Evolutionary conservation across 2,888 invertebrate genomes (phyloP).

Genomic region (Conchocele bisecta): DNA sequence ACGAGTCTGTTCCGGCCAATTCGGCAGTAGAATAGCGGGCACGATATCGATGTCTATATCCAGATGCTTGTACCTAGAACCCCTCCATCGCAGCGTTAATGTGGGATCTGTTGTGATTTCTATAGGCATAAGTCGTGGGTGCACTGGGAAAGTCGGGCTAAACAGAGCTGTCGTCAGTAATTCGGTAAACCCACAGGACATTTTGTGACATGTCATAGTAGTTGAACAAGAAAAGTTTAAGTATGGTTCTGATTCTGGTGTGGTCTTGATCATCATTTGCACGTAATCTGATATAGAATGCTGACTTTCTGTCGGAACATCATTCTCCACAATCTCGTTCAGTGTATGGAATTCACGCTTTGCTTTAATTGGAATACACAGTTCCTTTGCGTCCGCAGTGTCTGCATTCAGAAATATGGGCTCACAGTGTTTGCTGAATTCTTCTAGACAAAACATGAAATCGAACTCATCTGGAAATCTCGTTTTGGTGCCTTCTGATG

Average conservation of each 20-base stretch:
- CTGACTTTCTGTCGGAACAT: not conserved
- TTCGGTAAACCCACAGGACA: conserved; percentile 32
- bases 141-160: conserved; percentile 29
- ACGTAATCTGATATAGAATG: conserved; percentile 42
- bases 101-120: conserved; percentile 42
- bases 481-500: conserved; percentile 52
- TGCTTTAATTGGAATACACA: too few relatives aligned
- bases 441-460: conserved; percentile 47
- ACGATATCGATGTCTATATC: conserved; percentile 47
- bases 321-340: not conserved
- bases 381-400: not conserved
- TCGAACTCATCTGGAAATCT: conserved; percentile 48
- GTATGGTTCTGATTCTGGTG: conserved; percentile 4
- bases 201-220: conserved; percentile 27
- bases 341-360: too few relatives aligned
- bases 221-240: conserved; percentile 9
- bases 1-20: conserved; percentile 33
- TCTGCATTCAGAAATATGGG: conserved; percentile 23
- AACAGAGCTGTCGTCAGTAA: conserved; percentile 28
- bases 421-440: conserved; percentile 25
- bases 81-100: conserved; percentile 35
- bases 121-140: conserved; percentile 22
- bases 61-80: conserved; percentile 40
- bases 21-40: conserved; percentile 37
- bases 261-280: conserved; percentile 14